Conservation (phyloP, 1,140 invertebrate species). For the Doryteuthis pealeii region DNA sequence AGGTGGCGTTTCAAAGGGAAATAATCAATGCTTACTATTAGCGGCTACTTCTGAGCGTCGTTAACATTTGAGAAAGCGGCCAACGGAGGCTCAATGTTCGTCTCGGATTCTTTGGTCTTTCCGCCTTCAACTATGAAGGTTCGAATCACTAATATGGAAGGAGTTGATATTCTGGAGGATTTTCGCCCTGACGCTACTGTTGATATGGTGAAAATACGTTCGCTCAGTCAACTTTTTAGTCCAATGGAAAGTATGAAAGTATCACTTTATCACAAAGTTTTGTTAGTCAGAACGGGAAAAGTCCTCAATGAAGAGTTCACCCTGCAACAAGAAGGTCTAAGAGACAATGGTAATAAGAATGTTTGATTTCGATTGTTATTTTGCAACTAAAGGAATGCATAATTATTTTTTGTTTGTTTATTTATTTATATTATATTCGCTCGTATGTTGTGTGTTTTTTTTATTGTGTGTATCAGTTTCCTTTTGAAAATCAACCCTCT, state of each 20-base stretch:
- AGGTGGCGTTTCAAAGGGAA: too few relatives aligned
- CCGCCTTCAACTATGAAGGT: conserved; percentile 51
- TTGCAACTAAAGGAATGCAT: too few relatives aligned
- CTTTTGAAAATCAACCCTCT: too few relatives aligned
- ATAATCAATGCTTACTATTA: too few relatives aligned
- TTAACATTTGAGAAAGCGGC: not conserved
- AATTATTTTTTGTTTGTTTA: too few relatives aligned
- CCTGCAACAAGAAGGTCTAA: conserved; percentile 48
- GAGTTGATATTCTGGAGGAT: conserved; percentile 46
- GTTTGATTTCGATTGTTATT: conserved; percentile 7
- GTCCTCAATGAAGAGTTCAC: conserved; percentile 50
- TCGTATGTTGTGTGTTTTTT: too few relatives aligned
- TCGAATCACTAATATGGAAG: conserved; percentile 51
- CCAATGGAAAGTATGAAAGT: conserved; percentile 53
- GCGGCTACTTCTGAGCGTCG: not conserved
- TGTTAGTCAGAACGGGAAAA: conserved; percentile 49
- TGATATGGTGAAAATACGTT: conserved; percentile 57
- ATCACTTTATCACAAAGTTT: conserved; percentile 56
- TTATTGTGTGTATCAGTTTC: too few relatives aligned
- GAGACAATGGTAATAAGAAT: conserved; percentile 54
- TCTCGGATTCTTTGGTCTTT: conserved; percentile 48
- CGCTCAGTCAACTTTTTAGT: conserved; percentile 50
- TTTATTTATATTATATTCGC: too few relatives aligned
- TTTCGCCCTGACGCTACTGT: conserved; percentile 54
- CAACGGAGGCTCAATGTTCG: conserved; percentile 40